Base-by-base conservation (phyloP, 2,888 invertebrate genomes). In the Urechis unicinctus region DNA sequence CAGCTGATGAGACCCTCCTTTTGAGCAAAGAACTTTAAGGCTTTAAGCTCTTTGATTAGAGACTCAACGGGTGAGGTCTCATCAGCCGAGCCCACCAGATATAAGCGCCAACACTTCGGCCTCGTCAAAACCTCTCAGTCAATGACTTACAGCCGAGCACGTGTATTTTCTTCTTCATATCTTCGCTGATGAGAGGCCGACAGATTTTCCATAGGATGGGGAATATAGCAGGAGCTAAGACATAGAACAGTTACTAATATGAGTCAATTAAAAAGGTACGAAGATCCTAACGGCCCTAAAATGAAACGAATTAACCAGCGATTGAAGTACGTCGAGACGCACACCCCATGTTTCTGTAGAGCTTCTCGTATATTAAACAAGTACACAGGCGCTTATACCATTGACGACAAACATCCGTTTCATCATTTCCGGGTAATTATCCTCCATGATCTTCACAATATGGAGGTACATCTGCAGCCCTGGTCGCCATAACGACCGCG, bases 401-500 rank as follows among this genome's bases (percentile, higher is more conserved):
- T 92, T 92, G 31, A 92, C 83, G 50, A 92, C 87, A 71, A 85
- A 89, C 74, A 89, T 89, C 58, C 82, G 83, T 78, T 91, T 91
- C 26, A 92, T 79, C 66, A 90, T 86, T 80, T 92, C 92, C 0
- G 92, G 92, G 73, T 91, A 92, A 78, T 92, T 91, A 31, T 89
- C 86, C 77, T 91, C 91, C 72, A 91, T 91, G 75, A 91, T 84
- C 77, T 89, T 87, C 47, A 91, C 83, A 36, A 90, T 76, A 0
- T 86, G 83, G 68, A 91, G 84, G 22, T 89, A 85, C 67, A 88
- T 82, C 78, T 91, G 88, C 1, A 86, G 85, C 50, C 88, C 89
- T 65, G 91, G 91, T 68, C 88, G 84, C 89, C 90, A 91, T 52
- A 89, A 86, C 71, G 73, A 61, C 31, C 69, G 68, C 13, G 65